Evolutionary conservation across 2,888 invertebrate genomes (phyloP).

Genomic region (Eurytoma adleriae): DNA sequence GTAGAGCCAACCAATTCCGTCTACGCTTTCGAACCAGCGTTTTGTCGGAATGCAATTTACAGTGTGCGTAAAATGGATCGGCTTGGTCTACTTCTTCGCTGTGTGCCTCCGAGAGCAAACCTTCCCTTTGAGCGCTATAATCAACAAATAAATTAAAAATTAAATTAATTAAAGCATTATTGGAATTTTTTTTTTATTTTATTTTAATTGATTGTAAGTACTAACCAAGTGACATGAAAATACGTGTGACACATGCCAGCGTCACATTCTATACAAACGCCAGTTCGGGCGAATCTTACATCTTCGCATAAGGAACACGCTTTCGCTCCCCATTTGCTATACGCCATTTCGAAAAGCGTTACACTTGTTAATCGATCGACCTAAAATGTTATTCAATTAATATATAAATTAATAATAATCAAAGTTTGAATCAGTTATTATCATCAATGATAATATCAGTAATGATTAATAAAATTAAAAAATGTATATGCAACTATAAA

Average conservation of each 20-base stretch:
- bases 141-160: slow-evolving; percentile 24
- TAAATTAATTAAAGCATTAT: neutral
- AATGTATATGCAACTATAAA: no score
- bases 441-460: no score
- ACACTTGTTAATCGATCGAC: slow-evolving; percentile 93
- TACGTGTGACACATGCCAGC: slow-evolving; percentile 98
- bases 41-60: slow-evolving; percentile 96
- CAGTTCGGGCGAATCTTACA: slow-evolving; percentile 90
- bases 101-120: slow-evolving; percentile 94
- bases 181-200: no score
- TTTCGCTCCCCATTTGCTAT: slow-evolving; percentile 96
- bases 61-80: slow-evolving; percentile 98
- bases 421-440: neutral
- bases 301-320: slow-evolving; percentile 94
- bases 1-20: slow-evolving; percentile 91
- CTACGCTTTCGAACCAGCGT: slow-evolving; percentile 87
- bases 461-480: neutral
- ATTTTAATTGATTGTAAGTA: neutral
- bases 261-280: slow-evolving; percentile 98
- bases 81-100: slow-evolving; percentile 94
- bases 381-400: slow-evolving; percentile 66
- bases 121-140: slow-evolving; percentile 92
- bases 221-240: slow-evolving; percentile 97
- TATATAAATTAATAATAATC: neutral
- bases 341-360: slow-evolving; percentile 98